A percentile compares a stretch with the other conserved stretches of the same genome.
Evolutionary conservation across 2,113 vertebrate species (phyloP).

Genomic region (Periophthalmus modestus): DNA sequence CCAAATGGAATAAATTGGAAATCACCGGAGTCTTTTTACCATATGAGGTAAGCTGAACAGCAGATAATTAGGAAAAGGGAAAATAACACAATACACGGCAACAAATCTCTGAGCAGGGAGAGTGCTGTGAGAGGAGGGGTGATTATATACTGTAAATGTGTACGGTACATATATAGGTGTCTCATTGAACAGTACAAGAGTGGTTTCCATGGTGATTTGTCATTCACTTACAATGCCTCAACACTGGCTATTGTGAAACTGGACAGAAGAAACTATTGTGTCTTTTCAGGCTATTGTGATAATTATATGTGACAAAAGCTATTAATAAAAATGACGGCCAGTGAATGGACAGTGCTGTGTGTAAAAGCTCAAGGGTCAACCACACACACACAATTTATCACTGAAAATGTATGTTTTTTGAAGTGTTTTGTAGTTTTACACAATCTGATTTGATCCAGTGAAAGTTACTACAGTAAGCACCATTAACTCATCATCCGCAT

Average conservation of each 20-base stretch:
- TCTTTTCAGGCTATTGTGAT: not conserved
- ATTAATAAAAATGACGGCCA: not conserved
- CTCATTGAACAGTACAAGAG: not conserved
- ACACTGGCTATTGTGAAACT: constrained; percentile 1
- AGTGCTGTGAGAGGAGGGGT: not conserved
- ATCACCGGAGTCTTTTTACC: constrained; percentile 43
- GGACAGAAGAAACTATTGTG: not conserved
- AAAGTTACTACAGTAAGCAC: not conserved
- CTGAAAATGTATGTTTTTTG: too few relatives aligned
- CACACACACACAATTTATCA: not conserved
- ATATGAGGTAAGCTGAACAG: constrained; percentile 27
- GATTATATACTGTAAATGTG: constrained; percentile 5
- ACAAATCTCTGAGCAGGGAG: not conserved
- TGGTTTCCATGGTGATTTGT: constrained; percentile 1
- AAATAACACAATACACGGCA: not conserved
- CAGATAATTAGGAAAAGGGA: constrained; percentile 43
- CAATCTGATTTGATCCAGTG: not conserved
- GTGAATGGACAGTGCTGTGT: not conserved
- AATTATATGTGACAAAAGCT: not conserved
- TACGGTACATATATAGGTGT: not conserved
- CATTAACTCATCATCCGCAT: not conserved
- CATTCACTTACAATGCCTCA: not conserved
- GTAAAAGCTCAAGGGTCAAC: not conserved
- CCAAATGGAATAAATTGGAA: constrained; percentile 49
- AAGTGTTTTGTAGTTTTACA: too few relatives aligned